phyloP scores from a whole-genome alignment of 2,113 vertebrate genomes.

The Andinoacara biseriatus region DNA sequence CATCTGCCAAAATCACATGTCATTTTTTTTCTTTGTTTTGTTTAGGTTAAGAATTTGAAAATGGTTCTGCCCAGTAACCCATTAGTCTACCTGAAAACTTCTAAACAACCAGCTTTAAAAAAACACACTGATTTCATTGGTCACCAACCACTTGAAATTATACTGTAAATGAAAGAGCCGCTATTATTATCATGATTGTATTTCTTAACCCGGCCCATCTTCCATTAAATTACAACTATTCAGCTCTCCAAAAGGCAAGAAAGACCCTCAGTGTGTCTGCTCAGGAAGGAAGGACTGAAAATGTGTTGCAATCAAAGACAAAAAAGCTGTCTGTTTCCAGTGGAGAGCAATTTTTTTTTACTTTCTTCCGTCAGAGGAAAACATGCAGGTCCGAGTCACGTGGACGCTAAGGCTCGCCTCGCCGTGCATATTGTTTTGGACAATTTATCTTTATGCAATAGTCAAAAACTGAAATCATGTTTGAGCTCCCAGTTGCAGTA shows the following conservation, averaged over 20 bases:
- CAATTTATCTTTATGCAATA: slow-evolving; percentile 23
- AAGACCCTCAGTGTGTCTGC: not conserved
- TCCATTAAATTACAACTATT: slow-evolving; percentile 1
- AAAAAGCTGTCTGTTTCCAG: not conserved
- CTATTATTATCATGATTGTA: not conserved
- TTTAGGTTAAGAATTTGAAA: not conserved
- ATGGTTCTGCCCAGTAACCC: not conserved
- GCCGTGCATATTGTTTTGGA: not conserved
- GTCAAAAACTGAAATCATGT: slow-evolving; percentile 11
- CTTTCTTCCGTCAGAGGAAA: not conserved
- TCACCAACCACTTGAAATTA: not conserved
- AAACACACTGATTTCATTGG: not conserved
- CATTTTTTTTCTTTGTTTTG: not conserved
- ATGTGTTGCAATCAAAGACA: not conserved
- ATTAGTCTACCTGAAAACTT: not conserved
- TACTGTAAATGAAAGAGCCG: not conserved
- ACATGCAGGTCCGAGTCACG: not conserved
- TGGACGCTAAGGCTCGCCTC: not conserved
- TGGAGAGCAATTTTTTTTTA: not conserved
- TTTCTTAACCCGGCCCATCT: not conserved
- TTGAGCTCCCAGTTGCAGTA: slow-evolving; percentile 16
- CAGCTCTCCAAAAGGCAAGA: not conserved
- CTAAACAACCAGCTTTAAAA: not conserved
- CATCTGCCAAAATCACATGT: too few relatives aligned
- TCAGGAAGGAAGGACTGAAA: not conserved